phyloP scores from a whole-genome alignment of 2,797 vertebrate genomes.

The Pseudochirops cupreus region DNA sequence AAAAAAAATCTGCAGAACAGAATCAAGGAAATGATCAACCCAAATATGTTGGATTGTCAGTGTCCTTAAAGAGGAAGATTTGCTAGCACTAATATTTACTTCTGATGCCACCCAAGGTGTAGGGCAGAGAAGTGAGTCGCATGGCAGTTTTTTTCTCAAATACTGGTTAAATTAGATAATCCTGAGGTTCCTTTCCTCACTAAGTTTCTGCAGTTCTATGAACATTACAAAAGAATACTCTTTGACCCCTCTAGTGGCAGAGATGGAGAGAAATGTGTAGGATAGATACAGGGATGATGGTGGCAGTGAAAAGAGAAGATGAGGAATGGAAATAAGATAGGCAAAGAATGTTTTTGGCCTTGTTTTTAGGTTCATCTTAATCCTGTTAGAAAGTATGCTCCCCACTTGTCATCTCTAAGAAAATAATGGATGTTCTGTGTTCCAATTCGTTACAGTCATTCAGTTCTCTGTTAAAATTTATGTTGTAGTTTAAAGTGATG shows the following conservation, averaged over 20 bases:
- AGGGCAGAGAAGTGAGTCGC: neutral
- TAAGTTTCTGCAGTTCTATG: neutral
- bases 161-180: neutral
- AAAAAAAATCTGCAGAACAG: neutral
- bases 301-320: neutral
- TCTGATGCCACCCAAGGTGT: neutral
- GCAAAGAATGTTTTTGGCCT: neutral
- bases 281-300: neutral
- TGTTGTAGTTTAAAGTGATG: slow-evolving; percentile 16
- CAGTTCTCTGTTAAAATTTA: neutral
- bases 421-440: neutral
- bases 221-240: neutral
- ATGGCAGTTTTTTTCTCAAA: neutral
- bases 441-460: neutral
- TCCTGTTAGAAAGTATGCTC: neutral
- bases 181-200: neutral
- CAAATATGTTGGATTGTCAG: neutral
- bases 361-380: neutral
- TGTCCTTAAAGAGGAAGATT: neutral
- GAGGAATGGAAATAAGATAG: neutral
- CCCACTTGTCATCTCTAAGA: neutral
- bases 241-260: neutral
- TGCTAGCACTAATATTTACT: neutral
- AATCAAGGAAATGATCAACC: neutral
- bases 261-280: neutral